Evolutionary conservation across 2,888 invertebrate genomes (phyloP).

Genomic region (Sinhomidia bicolor): DNA sequence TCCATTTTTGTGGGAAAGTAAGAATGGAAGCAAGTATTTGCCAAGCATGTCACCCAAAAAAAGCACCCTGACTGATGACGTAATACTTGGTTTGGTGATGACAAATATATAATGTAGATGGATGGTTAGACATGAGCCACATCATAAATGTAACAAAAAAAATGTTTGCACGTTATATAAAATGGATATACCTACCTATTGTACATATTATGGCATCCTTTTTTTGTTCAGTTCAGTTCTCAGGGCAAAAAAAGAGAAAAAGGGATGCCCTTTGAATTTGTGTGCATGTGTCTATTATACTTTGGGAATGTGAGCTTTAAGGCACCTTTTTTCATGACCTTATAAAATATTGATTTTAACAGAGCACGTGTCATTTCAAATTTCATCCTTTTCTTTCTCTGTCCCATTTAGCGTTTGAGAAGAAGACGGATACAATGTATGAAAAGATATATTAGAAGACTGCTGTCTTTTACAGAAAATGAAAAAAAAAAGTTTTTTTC

Average conservation of each 20-base stretch:
- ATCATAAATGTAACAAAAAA: neutral
- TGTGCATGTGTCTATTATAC: neutral
- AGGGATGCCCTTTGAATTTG: neutral
- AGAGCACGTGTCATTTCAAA: constrained; percentile 60
- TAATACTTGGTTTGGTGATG: too few species aligned
- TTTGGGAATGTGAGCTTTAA: constrained; percentile 38
- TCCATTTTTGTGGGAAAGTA: constrained; percentile 1
- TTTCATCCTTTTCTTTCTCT: neutral
- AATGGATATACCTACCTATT: neutral
- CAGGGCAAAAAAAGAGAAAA: neutral
- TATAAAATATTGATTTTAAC: constrained; percentile 64
- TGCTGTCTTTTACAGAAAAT: too few species aligned
- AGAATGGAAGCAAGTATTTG: neutral
- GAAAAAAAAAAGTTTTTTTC: too few species aligned
- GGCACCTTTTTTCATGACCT: constrained; percentile 51
- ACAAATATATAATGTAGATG: neutral
- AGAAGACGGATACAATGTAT: too few species aligned
- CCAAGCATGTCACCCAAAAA: neutral
- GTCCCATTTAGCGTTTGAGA: too few species aligned
- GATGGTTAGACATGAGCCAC: neutral
- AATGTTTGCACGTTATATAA: neutral
- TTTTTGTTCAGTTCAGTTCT: neutral
- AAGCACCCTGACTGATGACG: neutral
- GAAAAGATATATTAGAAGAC: too few species aligned
- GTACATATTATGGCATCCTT: neutral